Evolutionary conservation across 2,888 invertebrate genomes (phyloP).

Genomic region (Zonitis immaculata): DNA sequence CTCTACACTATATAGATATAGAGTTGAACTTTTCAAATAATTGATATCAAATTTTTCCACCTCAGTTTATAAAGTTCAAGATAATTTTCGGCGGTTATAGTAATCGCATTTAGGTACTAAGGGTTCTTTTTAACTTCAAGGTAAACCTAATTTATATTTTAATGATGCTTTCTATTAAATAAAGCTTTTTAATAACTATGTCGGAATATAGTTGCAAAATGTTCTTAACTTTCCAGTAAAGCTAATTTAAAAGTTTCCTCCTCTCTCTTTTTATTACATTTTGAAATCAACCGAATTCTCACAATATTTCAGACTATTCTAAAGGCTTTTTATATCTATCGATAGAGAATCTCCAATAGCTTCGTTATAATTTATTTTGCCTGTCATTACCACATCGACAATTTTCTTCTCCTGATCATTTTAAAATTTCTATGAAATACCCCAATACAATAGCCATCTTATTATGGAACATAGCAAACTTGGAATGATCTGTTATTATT

Average conservation of each 20-base stretch:
- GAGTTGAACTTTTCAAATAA: slow-evolving; percentile 26
- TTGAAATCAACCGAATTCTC: slow-evolving; percentile 23
- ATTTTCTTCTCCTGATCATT: slow-evolving; percentile 3
- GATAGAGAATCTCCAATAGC: slow-evolving; percentile 21
- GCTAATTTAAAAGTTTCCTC: slow-evolving; percentile 29
- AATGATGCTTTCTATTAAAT: slow-evolving; percentile 6
- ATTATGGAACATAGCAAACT: slow-evolving; percentile 8
- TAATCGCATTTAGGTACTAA: not conserved
- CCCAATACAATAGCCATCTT: slow-evolving; percentile 7
- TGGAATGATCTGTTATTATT: slow-evolving; percentile 1
- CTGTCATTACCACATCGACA: slow-evolving; percentile 21
- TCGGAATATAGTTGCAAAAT: slow-evolving; percentile 19
- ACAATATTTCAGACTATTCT: slow-evolving; percentile 20
- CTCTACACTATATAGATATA: no score
- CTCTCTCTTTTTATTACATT: slow-evolving; percentile 24
- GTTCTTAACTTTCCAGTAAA: slow-evolving; percentile 24
- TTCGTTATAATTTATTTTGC: slow-evolving; percentile 24
- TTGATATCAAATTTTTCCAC: slow-evolving; percentile 21
- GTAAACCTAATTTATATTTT: not conserved
- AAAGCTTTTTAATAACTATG: slow-evolving; percentile 11
- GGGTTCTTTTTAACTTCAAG: not conserved
- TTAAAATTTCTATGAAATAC: slow-evolving; percentile 3
- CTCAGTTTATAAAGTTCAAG: no score
- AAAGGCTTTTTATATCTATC: slow-evolving; percentile 21
- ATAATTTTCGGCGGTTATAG: not conserved